phyloP scores from a whole-genome alignment of 2,113 vertebrate species.

The Catharus fuscescens region DNA sequence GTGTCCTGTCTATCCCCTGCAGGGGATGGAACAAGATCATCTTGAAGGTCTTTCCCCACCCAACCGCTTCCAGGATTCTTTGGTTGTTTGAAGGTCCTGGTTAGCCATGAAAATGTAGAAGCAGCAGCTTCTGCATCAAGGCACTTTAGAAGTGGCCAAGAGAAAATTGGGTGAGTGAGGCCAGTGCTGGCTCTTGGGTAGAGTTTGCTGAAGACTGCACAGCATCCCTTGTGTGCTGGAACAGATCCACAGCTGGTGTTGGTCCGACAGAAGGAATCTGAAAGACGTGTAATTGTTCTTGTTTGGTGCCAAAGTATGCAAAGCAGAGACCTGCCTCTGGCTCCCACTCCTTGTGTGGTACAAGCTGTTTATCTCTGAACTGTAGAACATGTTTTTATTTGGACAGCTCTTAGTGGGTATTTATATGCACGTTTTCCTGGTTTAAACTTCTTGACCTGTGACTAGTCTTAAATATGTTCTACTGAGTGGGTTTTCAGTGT shows the following conservation, averaged over 20 bases:
- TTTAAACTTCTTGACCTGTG: neutral
- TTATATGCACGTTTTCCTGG: neutral
- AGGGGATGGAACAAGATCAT: neutral
- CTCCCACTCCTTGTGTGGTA: neutral
- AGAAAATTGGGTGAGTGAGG: neutral
- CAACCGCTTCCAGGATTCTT: neutral
- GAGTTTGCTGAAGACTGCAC: neutral
- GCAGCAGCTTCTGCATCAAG: neutral
- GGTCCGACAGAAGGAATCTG: neutral
- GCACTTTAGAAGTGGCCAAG: neutral
- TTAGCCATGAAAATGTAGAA: rapidly evolving
- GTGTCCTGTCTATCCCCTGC: neutral
- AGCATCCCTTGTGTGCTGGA: neutral
- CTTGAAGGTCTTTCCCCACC: neutral
- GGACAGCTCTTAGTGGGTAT: neutral
- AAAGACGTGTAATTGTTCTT: neutral
- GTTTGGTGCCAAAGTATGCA: constrained; percentile 1
- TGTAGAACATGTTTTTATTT: neutral
- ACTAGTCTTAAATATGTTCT: neutral
- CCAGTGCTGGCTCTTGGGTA: neutral
- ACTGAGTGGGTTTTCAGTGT: neutral
- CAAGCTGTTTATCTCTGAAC: neutral
- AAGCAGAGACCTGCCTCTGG: neutral
- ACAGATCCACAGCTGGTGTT: neutral
- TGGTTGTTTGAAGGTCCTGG: neutral